Evolutionary conservation across 2,888 invertebrate species (phyloP), one percentile per base, ranked within the genome.

Genomic region (Willowsia nigromaculata): DNA sequence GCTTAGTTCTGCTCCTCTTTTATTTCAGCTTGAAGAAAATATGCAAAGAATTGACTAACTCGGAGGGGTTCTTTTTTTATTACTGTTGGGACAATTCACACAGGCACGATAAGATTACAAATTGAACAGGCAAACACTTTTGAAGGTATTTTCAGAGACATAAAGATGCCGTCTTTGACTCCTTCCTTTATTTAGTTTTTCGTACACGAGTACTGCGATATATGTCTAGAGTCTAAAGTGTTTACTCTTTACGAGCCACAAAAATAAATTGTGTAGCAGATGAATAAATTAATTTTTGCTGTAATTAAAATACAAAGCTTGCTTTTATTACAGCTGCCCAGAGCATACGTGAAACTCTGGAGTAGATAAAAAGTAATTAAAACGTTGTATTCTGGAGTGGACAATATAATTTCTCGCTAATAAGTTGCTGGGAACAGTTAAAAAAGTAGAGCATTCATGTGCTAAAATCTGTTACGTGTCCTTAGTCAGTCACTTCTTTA

Each of bases 121-220:
- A 81, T 82, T 71, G 56, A 53, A 78, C 33, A 56, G 47, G 74
- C 47, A 40, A 76, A 76, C 53, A 53, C 76, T 33, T 33, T 78
- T 53, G 33, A 18, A 53, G 53, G 18, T 53, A 53, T 53, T 33
- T 56, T 78, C 71, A 43, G 40, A 71, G 40, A 43, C 43, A 43
- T 40, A 71, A 71, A 71, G 33, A 71, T 22, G 62, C 62, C 62
- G 62, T 62, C 62, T 62, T 30, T 15, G 18, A 9, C 33, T 50
- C 27, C n/a, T 50, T 27, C 30, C 50, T 15, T 47, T 76, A 30
- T 53, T 76, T 53, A 13, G 3, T 71, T 71, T 15, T 2, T 9
- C 18, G 7, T 11, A 59, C 59, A 59, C 59, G 59, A 27, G 59
- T 59, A 59, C 25, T 43, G 43, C 11, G 43, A 9, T 13, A n/a